Evolutionary conservation across 2,113 vertebrate species (phyloP).

Genomic region (Arenaria interpres): DNA sequence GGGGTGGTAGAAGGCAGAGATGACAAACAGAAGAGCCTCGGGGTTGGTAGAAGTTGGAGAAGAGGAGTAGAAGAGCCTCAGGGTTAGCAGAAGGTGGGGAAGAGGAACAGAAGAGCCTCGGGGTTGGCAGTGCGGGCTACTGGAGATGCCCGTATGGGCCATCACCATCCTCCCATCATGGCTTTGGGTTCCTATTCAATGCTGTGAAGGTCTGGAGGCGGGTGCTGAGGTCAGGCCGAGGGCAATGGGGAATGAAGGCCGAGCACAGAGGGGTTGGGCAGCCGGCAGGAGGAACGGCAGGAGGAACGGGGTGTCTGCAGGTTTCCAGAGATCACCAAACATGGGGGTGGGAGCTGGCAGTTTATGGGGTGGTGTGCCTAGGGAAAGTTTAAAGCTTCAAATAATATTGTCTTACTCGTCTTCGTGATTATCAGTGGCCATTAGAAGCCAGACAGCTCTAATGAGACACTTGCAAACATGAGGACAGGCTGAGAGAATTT

Average conservation of each 20-base stretch:
- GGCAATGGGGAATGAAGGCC: not conserved
- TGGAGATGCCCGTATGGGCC: not conserved
- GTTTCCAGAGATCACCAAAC: not conserved
- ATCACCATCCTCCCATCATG: accelerated
- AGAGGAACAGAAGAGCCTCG: not conserved
- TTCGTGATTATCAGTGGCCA: too few relatives aligned
- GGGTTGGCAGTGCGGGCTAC: not conserved
- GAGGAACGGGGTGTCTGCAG: accelerated
- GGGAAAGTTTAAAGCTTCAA: not conserved
- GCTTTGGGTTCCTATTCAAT: not conserved
- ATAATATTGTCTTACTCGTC: accelerated
- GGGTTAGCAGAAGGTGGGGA: not conserved
- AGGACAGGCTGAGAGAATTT: not conserved
- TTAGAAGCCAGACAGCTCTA: not conserved
- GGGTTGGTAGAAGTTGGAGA: too few relatives aligned
- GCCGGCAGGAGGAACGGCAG: not conserved
- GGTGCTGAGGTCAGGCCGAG: not conserved
- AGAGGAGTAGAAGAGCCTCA: too few relatives aligned
- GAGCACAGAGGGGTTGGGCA: not conserved
- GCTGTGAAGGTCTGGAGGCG: not conserved
- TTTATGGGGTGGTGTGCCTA: accelerated
- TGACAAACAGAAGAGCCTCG: not conserved
- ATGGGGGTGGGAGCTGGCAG: accelerated
- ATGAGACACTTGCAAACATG: too few relatives aligned
- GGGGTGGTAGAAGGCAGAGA: not conserved